Evolutionary conservation across 2,888 invertebrate genomes (phyloP), one percentile per base, ranked within the genome.

Genomic region (Cantharis lateralis): DNA sequence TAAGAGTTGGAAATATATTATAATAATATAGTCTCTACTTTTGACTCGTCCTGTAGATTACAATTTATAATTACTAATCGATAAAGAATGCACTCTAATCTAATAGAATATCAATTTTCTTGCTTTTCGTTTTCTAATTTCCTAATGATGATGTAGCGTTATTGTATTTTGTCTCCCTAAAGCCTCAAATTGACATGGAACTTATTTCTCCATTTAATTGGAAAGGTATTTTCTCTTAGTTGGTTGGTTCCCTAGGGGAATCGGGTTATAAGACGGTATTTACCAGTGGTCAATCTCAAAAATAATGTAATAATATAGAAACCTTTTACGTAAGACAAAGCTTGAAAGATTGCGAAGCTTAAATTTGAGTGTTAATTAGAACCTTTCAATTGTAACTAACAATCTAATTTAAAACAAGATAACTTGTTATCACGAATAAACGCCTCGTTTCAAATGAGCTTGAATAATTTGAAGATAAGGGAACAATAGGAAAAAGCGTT

Each of bases 201-300:
- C 76, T 78, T 78, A 78, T 78, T 76, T 78, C 76, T 76, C 76
- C 76, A 78, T 78, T 78, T 78, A 78, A 78, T 78, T 78, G 78
- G 71, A 73, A 75, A 77, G 71, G 79, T 79, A 79, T 77, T 79
- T 77, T 66, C 64, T 66, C 64, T 75, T 75, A 72, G 79, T 74
- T 69, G 68, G 72, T 62, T 77, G 77, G 68, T 32, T 75, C 76
- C 76, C 73, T 70, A 18, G 72, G 79, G 77, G 79, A 79, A 72
- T 77, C 64, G 70, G 32, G 28, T 62, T 68, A 70, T 78, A 79
- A 77, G 79, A 75, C 75, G 75, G 63, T 71, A 77, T 68, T 26
- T 70, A 68, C 73, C 72, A 79, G 72, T 73, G 77, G 77, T 75
- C 79, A 79, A 79, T 79, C 48, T 48, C 75, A 77, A 79, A 72